These are phyloP conservation scores for Arge pagana DNA, from an alignment of 2,888 invertebrate species.

Conservation along the genomic window DNA sequence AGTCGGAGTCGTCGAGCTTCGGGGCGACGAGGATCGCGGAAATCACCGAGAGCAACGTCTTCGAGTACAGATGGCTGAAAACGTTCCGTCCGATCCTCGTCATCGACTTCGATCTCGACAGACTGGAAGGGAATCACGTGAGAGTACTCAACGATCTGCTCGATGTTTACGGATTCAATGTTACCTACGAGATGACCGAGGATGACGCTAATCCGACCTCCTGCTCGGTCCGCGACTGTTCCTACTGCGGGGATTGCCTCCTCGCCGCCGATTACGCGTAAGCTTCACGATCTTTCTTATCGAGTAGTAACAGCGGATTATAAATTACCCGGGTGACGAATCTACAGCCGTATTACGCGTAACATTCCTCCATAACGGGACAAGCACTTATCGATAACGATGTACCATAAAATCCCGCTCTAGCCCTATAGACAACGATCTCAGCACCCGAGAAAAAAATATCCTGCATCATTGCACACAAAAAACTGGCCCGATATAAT, in stretches of 20 bases:
- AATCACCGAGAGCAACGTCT: constrained; percentile 76
- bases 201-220: constrained; percentile 62
- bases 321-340: too few species aligned
- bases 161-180: constrained; percentile 89
- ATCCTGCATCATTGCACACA: too few species aligned
- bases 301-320: too few species aligned
- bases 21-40: constrained; percentile 70
- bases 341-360: too few species aligned
- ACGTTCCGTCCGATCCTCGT: constrained; percentile 76
- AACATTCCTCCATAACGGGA: too few species aligned
- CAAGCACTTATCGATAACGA: too few species aligned
- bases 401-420: too few species aligned
- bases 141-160: constrained; percentile 79
- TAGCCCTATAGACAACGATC: too few species aligned
- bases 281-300: constrained; percentile 53
- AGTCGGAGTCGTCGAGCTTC: constrained; percentile 67
- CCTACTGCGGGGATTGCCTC: constrained; percentile 84
- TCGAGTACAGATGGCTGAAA: constrained; percentile 63
- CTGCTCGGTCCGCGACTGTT: constrained; percentile 81
- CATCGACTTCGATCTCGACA: constrained; percentile 74
- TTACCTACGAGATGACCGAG: constrained; percentile 82
- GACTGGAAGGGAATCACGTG: constrained; percentile 80
- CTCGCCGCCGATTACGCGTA: constrained; percentile 74
- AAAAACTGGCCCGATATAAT: too few species aligned
- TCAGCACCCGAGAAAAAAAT: too few species aligned